Base-by-base conservation (phyloP, 2,113 vertebrate genomes). In the Columba janthina region DNA sequence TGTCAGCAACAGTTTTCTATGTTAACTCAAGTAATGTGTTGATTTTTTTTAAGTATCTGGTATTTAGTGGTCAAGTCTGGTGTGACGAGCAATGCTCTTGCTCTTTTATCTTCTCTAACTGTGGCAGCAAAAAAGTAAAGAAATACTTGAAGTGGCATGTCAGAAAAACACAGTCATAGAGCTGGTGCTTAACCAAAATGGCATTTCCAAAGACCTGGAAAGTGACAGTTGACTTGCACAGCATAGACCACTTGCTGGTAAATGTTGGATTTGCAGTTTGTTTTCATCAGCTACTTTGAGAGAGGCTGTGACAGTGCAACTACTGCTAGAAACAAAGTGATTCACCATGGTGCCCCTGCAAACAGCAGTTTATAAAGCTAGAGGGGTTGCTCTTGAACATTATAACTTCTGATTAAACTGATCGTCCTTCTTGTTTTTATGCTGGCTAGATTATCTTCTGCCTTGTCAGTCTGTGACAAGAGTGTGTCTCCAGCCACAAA, bases 401-500 rank as follows among this genome's bases (percentile, higher is more conserved):
- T 57, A 3, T 54, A 58, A 15, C 40, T 50, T 82, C 36, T 70
- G 25, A 73, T 50, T 7, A 77, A 72, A 77, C 12, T 42, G 7
- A 60, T 77, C 88, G 85, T 81, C 19, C 71, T 60, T 72, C 44
- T 31, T 77, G 12, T 75, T 95, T 93, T 73, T 28, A 36, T 12
- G 5, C 58, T 88, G 62, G 53, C 58, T 89, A 46, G 17, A 29
- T 81, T 74, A 75, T 75, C 89, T 71, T 83, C 53, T 91, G 48
- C 17, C 64, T 85, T 92, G 13, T 17, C 58, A 24, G 8, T 42
- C 16, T 44, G 29, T 53, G 10, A 36, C 66, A 84, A 34, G 11
- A 25, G 32, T 42, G 32, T 85, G 26, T 48, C 25, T 85, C 42
- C 15, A 42, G 58, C 12, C 83, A 46, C 10, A 87, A 80, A 72